Percentiles rank a stretch among this genome's conserved stretches.
phyloP scores from a whole-genome alignment of 2,797 vertebrate species.

The Myotis pilosus region DNA sequence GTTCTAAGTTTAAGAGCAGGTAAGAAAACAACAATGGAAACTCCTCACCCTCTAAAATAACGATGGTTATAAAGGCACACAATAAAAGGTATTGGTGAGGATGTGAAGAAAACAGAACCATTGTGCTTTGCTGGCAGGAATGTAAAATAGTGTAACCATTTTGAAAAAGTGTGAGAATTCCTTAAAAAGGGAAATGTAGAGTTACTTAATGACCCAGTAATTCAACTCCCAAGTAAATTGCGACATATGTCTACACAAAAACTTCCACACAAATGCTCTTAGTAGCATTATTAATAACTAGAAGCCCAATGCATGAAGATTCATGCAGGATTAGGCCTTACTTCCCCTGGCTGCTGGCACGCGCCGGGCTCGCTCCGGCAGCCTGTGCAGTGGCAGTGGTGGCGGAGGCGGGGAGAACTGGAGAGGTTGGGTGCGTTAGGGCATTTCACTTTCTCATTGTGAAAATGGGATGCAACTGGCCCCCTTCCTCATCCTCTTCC shows the following conservation, averaged over 20 bases:
- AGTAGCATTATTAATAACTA: not conserved
- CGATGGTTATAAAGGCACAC: not conserved
- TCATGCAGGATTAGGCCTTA: no score
- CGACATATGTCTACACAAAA: not conserved
- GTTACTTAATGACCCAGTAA: not conserved
- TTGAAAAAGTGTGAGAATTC: not conserved
- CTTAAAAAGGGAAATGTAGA: not conserved
- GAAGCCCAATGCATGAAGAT: no score
- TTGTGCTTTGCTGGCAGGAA: not conserved
- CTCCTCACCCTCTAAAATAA: not conserved
- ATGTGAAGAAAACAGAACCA: not conserved
- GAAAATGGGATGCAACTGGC: no score
- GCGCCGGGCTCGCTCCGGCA: fast-evolving
- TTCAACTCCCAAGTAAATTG: not conserved
- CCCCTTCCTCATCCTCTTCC: no score
- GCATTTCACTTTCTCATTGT: no score
- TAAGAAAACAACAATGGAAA: not conserved
- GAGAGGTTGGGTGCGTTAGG: no score
- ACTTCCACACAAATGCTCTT: not conserved
- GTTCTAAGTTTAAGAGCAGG: not conserved
- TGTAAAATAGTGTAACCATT: not conserved
- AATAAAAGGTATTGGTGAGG: not conserved
- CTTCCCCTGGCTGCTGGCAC: no score
- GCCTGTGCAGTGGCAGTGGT: no score
- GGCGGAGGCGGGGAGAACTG: no score